Percentiles rank a stretch among this genome's conserved stretches.
phyloP scores from a whole-genome alignment of 2,888 invertebrate genomes.

The Macrosoma leucophasiata region DNA sequence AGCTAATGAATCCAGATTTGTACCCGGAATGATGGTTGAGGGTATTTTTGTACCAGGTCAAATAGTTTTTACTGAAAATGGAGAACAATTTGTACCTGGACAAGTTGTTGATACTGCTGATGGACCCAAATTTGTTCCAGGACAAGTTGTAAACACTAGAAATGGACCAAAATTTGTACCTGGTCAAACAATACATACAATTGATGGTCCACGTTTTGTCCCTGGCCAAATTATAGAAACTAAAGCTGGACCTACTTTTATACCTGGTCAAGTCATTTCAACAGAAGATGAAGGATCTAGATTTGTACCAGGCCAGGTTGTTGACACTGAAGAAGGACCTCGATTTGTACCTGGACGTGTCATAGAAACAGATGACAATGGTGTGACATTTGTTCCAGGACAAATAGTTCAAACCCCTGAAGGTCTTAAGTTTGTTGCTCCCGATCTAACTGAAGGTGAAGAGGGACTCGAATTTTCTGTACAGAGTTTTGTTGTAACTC shows the following conservation, averaged over 20 bases:
- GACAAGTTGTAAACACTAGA: slow-evolving; percentile 83
- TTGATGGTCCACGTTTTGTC: slow-evolving; percentile 83
- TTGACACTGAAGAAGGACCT: slow-evolving; percentile 82
- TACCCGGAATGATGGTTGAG: slow-evolving; percentile 81
- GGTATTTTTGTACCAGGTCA: slow-evolving; percentile 82
- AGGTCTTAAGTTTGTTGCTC: slow-evolving; percentile 81
- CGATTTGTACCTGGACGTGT: slow-evolving; percentile 84
- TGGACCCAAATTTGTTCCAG: slow-evolving; percentile 84
- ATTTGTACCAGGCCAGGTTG: slow-evolving; percentile 81
- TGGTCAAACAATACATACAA: slow-evolving; percentile 83
- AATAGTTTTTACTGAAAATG: slow-evolving; percentile 80
- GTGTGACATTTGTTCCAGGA: slow-evolving; percentile 85
- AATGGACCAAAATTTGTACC: slow-evolving; percentile 79
- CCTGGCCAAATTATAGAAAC: slow-evolving; percentile 86
- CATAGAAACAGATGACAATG: slow-evolving; percentile 81
- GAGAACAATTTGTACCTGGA: slow-evolving; percentile 82
- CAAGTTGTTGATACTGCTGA: slow-evolving; percentile 82
- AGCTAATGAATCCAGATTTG: slow-evolving; percentile 78
- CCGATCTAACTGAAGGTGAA: slow-evolving; percentile 79
- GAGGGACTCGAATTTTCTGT: slow-evolving; percentile 82
- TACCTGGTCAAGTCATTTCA: slow-evolving; percentile 84
- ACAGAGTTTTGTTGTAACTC: slow-evolving; percentile 78
- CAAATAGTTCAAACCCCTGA: slow-evolving; percentile 84
- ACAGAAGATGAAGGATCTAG: slow-evolving; percentile 77
- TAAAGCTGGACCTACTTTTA: slow-evolving; percentile 84